Evolutionary conservation across 92 coral and sea anemone genomes (phyloP).

Genomic region (Porites divaricata): DNA sequence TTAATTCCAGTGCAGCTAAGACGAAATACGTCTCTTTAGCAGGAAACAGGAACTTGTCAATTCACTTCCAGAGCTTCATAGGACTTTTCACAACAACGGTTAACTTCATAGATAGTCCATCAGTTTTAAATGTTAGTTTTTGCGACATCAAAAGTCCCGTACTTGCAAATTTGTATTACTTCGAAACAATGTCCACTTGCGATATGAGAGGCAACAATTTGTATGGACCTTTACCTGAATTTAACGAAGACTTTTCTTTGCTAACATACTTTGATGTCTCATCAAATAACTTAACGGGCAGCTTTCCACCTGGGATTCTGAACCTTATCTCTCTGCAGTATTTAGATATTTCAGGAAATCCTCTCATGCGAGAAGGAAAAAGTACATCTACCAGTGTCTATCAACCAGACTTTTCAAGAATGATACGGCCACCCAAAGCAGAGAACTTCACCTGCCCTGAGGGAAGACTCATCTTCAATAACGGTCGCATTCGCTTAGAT

Average conservation of each 20-base stretch:
- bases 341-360: slow-evolving; percentile 73
- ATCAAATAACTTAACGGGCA: slow-evolving; percentile 49
- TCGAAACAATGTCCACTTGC: slow-evolving; percentile 10
- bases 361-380: slow-evolving; percentile 34
- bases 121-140: slow-evolving; percentile 57
- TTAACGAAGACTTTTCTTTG: slow-evolving; percentile 9
- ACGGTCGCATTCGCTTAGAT: slow-evolving; percentile 61
- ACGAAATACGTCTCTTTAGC: slow-evolving; percentile 26
- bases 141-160: slow-evolving; percentile 38
- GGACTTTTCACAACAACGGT: slow-evolving; percentile 4
- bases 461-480: slow-evolving; percentile 55
- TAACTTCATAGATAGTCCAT: slow-evolving; percentile 9
- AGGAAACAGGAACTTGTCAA: slow-evolving; percentile 50
- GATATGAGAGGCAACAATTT: slow-evolving; percentile 58
- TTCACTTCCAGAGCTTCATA: slow-evolving; percentile 33
- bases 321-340: slow-evolving; percentile 44
- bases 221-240: slow-evolving; percentile 44
- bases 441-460: slow-evolving; percentile 58
- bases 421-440: not conserved
- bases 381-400: not conserved
- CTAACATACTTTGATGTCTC: slow-evolving; percentile 64
- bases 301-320: slow-evolving; percentile 46
- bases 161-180: slow-evolving; percentile 32
- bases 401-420: slow-evolving; percentile 23
- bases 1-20: not conserved